phyloP scores from a whole-genome alignment of 2,113 vertebrate genomes.

The Dermatemys mawii region DNA sequence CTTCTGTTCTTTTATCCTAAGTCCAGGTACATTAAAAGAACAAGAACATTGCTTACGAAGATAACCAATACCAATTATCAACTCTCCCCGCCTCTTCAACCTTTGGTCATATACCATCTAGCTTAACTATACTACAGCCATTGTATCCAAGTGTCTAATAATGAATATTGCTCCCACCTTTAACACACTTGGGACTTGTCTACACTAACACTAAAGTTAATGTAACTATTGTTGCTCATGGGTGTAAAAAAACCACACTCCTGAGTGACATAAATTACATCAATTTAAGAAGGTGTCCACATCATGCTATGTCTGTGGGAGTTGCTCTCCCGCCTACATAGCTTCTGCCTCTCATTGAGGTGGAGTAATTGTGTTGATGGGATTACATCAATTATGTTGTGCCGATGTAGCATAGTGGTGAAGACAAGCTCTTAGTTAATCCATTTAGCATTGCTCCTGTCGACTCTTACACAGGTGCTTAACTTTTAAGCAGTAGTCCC shows the following conservation, averaged over 20 bases:
- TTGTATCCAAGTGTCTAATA: conserved; percentile 6
- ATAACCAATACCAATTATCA: neutral
- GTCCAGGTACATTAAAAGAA: neutral
- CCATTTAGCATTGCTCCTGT: neutral
- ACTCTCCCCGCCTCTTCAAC: conserved; percentile 1
- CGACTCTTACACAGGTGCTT: neutral
- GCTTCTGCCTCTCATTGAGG: too few relatives aligned
- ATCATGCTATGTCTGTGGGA: too few relatives aligned
- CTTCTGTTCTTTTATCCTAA: neutral
- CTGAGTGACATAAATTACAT: too few relatives aligned
- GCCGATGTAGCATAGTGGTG: too few relatives aligned
- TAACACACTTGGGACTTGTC: neutral
- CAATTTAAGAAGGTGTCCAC: too few relatives aligned
- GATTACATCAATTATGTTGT: too few relatives aligned
- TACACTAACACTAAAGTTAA: too few relatives aligned
- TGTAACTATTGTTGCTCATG: too few relatives aligned
- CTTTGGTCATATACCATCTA: neutral
- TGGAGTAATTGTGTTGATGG: too few relatives aligned
- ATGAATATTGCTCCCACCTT: neutral
- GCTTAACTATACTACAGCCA: conserved; percentile 1
- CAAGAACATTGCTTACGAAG: neutral
- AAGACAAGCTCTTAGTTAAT: neutral
- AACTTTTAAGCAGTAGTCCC: neutral
- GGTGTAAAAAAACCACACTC: too few relatives aligned
- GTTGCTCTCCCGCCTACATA: too few relatives aligned